Evolutionary conservation across 1,140 invertebrate species (phyloP).

Genomic region (Heliothis virescens): DNA sequence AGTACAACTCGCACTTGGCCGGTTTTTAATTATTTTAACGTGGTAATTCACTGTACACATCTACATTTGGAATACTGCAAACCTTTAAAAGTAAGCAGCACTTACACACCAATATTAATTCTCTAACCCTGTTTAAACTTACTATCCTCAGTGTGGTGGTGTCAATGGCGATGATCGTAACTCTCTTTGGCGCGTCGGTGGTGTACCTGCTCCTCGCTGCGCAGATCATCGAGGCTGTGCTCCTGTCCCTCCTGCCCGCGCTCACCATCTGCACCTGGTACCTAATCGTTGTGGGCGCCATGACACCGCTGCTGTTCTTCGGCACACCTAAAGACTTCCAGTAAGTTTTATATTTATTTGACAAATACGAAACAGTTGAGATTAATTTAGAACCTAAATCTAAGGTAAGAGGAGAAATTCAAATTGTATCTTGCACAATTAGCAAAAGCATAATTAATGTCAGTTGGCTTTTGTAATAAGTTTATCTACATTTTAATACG

Average conservation of each 20-base stretch:
- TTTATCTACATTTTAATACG: neutral
- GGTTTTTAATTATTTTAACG: too few species aligned
- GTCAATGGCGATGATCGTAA: constrained; percentile 82
- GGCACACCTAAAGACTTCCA: constrained; percentile 91
- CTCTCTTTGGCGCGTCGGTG: constrained; percentile 89
- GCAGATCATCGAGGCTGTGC: constrained; percentile 88
- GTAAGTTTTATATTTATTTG: constrained; percentile 79
- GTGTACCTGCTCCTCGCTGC: constrained; percentile 90
- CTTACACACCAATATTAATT: neutral
- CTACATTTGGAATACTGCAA: too few species aligned
- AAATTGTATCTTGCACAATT: too few species aligned
- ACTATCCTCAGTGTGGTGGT: constrained; percentile 69
- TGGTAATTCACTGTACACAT: too few species aligned
- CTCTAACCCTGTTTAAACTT: neutral
- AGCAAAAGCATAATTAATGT: too few species aligned
- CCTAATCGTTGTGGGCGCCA: constrained; percentile 87
- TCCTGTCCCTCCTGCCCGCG: constrained; percentile 79
- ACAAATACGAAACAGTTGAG: too few species aligned
- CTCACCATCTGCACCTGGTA: constrained; percentile 88
- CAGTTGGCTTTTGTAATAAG: too few species aligned
- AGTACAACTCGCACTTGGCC: too few species aligned
- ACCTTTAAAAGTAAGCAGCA: too few species aligned
- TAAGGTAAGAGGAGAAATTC: too few species aligned
- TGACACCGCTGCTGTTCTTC: constrained; percentile 89
- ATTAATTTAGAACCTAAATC: too few species aligned